Conservation (phyloP, 2,888 invertebrate species). For the Eupithecia dodoneata region DNA sequence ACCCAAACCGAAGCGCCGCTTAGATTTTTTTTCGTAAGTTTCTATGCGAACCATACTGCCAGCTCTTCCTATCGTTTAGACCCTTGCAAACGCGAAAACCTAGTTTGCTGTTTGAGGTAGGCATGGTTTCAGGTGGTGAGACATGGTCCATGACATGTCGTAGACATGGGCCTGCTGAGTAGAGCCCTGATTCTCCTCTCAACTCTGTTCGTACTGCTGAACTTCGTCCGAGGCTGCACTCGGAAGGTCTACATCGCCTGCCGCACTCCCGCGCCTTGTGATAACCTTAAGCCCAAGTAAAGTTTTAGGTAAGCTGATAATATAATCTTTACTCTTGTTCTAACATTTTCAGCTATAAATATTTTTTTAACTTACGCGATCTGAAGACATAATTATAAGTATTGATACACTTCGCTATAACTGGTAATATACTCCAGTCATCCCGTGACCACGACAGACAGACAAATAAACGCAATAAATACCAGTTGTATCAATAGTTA, state of each 20-base stretch:
- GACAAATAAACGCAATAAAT: no score
- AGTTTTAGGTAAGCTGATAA: conserved; percentile 30
- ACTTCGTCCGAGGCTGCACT: conserved; percentile 61
- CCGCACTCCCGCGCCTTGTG: conserved; percentile 68
- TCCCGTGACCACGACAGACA: no score
- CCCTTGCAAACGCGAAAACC: not conserved
- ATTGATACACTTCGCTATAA: no score
- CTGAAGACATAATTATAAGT: no score
- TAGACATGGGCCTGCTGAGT: conserved; percentile 61
- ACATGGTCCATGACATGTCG: conserved; percentile 48
- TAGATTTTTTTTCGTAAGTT: not conserved
- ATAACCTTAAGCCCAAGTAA: conserved; percentile 50
- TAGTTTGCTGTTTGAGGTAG: conserved; percentile 44
- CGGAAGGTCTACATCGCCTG: conserved; percentile 71
- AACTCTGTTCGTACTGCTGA: conserved; percentile 54
- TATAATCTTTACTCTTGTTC: not conserved
- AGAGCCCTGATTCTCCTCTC: conserved; percentile 52
- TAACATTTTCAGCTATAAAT: not conserved
- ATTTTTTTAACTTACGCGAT: no score
- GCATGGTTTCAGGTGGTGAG: conserved; percentile 49
- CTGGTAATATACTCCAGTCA: no score
- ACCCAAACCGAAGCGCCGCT: conserved; percentile 33
- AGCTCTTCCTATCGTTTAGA: not conserved
- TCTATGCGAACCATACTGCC: not conserved
- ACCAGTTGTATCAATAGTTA: no score